These are phyloP conservation scores for Spizella passerina DNA, from an alignment of 2,797 vertebrate species.

Conservation along the genomic window DNA sequence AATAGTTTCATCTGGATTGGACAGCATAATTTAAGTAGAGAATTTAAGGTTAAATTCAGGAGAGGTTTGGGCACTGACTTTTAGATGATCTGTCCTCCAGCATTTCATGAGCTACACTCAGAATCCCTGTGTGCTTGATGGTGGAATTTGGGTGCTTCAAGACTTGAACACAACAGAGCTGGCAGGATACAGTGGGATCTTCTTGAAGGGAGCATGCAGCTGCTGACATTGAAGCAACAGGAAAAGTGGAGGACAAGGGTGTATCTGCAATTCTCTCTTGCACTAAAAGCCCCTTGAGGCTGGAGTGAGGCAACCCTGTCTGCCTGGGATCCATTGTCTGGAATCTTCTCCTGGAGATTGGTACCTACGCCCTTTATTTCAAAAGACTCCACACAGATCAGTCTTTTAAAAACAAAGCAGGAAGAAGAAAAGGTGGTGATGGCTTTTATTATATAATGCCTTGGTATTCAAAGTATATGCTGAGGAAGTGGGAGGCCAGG, in stretches of 20 bases:
- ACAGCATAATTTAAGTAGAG: background rate
- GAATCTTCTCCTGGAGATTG: conserved; percentile 60
- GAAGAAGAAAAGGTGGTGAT: conserved; percentile 71
- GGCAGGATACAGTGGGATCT: background rate
- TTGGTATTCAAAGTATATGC: conserved; percentile 65
- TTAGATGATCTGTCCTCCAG: background rate
- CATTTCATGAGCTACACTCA: background rate
- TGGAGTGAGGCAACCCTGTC: conserved; percentile 53
- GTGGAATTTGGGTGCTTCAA: rapidly evolving
- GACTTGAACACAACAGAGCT: background rate
- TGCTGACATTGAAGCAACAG: conserved; percentile 3
- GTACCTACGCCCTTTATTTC: conserved; percentile 70
- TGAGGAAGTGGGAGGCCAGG: conserved; percentile 57
- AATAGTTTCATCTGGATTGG: background rate
- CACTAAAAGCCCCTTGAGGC: conserved; percentile 60
- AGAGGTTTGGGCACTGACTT: background rate
- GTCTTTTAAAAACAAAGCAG: conserved; percentile 65
- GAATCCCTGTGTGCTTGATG: rapidly evolving
- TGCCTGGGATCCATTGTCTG: conserved; percentile 64
- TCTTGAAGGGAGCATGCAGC: background rate
- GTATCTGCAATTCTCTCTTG: conserved; percentile 44
- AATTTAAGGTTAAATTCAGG: background rate
- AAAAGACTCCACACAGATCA: conserved; percentile 57
- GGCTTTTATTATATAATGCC: conserved; percentile 66
- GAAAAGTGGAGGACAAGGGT: conserved; percentile 42